Evolutionary conservation across 2,888 invertebrate genomes (phyloP).

Genomic region (Netelia inedita): DNA sequence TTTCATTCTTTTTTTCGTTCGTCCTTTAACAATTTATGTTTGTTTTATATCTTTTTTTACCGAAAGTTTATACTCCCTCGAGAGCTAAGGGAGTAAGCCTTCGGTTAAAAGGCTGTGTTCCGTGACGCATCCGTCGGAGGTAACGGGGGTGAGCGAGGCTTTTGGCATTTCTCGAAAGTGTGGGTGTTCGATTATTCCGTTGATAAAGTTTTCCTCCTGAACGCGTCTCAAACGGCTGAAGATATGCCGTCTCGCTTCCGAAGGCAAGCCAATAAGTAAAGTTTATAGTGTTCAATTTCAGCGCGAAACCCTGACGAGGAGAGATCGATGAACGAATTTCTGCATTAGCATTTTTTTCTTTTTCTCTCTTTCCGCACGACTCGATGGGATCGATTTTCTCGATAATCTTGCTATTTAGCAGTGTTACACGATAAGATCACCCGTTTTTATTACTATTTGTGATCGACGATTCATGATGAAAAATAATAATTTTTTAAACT

Average conservation of each 20-base stretch:
- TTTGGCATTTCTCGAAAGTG: slow-evolving; percentile 12
- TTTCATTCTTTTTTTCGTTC: slow-evolving; percentile 57
- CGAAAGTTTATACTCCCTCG: slow-evolving; percentile 76
- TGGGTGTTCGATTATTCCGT: slow-evolving; percentile 63
- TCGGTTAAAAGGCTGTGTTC: slow-evolving; percentile 76
- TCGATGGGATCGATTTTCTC: not conserved
- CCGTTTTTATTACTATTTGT: no score
- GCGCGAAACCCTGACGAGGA: slow-evolving; percentile 1
- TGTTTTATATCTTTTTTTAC: slow-evolving; percentile 45
- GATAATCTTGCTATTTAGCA: no score
- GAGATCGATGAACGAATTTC: slow-evolving; percentile 58
- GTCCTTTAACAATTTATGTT: slow-evolving; percentile 5
- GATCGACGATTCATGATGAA: no score
- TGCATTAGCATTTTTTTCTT: slow-evolving; percentile 7
- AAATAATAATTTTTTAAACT: no score
- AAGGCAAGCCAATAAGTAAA: slow-evolving; percentile 54
- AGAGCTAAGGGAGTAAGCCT: slow-evolving; percentile 72
- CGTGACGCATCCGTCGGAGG: slow-evolving; percentile 9
- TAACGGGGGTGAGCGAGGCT: not conserved
- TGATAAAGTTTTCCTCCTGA: slow-evolving; percentile 59
- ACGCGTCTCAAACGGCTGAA: slow-evolving; percentile 27
- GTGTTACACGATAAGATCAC: no score
- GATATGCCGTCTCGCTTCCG: slow-evolving; percentile 32
- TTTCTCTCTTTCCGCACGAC: not conserved
- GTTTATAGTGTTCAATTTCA: slow-evolving; percentile 47